Base-by-base conservation (phyloP, 2,888 invertebrate genomes). In the Cybosia mesomella region DNA sequence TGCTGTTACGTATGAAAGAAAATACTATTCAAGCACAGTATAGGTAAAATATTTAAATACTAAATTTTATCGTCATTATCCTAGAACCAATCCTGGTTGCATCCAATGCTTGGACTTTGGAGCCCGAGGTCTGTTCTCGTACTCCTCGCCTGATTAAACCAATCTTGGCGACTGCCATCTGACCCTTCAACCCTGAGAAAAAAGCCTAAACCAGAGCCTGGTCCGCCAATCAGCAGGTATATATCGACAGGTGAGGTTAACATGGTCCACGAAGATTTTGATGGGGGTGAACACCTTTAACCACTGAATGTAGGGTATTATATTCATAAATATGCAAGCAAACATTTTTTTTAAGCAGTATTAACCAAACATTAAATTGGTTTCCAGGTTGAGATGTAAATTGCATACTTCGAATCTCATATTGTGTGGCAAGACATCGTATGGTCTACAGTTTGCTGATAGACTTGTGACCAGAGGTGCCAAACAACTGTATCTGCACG, bases 391-490 rank as follows among this genome's bases (percentile, higher is more conserved):
- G 1, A 66, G 55, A 53, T 84, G 79, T 58, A 67, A 71, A 57
- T 34, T 78, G 5, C 64, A 77, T 11, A 55, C 55, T 10, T 66
- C 68, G 34, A 74, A 84, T 32, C 57, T 85, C 18, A 63, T 91
- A 3, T 7, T 91, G 3, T 81, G 85, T 59, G 84, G 87, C 43
- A 77, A 84, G 0, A 82, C 82, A 18, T 28, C 67, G 1, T 75
- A 85, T 10, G 86, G 85, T 0, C 49, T 88, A 0, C 83, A 84
- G 21, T 54, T 90, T 2, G 84, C 83, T 0, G 84, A 88, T 4
- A 81, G 77, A 58, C 73, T 91, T 13, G 77, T 90, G 2, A 73
- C 69, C 3, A 83, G 86, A 9, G 91, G 91, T 1, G 90, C 87
- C 0, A 85, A 67, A 36, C 87, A 83, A 49, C 43, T 90, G 0